These are phyloP conservation scores for Rhyacichthys aspro DNA, from an alignment of 2,797 vertebrate genomes.

Conservation along the genomic window DNA sequence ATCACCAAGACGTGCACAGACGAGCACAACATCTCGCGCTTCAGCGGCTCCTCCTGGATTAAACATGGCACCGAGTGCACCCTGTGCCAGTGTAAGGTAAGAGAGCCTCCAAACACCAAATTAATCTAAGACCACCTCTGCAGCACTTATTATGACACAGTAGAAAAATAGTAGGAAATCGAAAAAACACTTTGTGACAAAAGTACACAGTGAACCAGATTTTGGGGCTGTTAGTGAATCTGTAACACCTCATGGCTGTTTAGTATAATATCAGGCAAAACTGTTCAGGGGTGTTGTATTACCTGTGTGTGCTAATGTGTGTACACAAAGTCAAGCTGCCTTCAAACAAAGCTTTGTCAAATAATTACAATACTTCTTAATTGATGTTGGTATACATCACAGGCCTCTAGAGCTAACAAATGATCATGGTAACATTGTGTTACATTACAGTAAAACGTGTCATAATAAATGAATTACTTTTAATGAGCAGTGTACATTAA, in stretches of 20 bases:
- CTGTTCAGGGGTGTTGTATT: constrained; percentile 4
- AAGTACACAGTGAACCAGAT: neutral
- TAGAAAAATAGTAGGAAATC: constrained; percentile 20
- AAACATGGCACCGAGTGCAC: constrained; percentile 97
- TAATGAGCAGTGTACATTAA: neutral
- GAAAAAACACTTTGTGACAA: constrained; percentile 13
- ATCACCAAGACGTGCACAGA: constrained; percentile 97
- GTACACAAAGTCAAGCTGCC: neutral
- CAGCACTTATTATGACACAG: constrained; percentile 7
- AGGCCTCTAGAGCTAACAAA: neutral
- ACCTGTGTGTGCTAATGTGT: constrained; percentile 15
- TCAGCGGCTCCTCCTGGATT: constrained; percentile 97
- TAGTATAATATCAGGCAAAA: constrained; percentile 22
- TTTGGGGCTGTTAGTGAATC: constrained; percentile 18
- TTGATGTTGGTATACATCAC: neutral
- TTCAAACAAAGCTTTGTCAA: neutral
- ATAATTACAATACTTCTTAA: neutral
- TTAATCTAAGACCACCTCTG: constrained; percentile 5
- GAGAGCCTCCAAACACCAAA: constrained; percentile 8
- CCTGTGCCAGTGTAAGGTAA: constrained; percentile 98
- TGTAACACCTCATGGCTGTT: constrained; percentile 12
- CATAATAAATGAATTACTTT: neutral
- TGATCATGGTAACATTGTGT: neutral
- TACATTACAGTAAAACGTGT: too few species aligned
- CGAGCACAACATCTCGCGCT: constrained; percentile 89